These are phyloP conservation scores for Chionis minor DNA, from an alignment of 2,113 vertebrate genomes.

Conservation along the genomic window DNA sequence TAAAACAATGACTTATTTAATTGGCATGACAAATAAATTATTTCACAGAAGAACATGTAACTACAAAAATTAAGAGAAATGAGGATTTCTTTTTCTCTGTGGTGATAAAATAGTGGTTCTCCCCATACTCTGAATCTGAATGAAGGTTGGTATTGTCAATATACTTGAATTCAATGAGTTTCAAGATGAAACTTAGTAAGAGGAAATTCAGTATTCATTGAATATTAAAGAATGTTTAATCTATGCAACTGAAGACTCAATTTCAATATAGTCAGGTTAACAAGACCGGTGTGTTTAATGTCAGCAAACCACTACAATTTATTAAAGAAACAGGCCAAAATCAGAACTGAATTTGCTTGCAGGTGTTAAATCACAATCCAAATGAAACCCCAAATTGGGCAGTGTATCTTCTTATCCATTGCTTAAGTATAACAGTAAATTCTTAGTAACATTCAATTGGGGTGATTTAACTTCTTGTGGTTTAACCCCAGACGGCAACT, in stretches of 20 bases:
- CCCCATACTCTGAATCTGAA: background rate
- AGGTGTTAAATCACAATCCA: background rate
- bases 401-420: background rate
- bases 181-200: background rate
- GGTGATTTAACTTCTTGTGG: background rate
- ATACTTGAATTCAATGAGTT: background rate
- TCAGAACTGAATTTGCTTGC: background rate
- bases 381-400: background rate
- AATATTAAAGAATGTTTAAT: background rate
- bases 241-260: background rate
- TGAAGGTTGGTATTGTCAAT: background rate
- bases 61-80: background rate
- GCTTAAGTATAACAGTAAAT: background rate
- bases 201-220: background rate
- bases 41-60: background rate
- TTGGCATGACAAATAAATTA: rapidly evolving
- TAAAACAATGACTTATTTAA: background rate
- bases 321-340: background rate
- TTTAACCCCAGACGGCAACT: background rate
- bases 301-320: background rate
- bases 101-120: background rate
- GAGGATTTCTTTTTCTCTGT: background rate
- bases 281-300: background rate
- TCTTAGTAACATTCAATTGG: background rate
- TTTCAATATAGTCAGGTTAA: background rate